Evolutionary conservation across 2,888 invertebrate species (phyloP), one percentile per base, ranked within the genome.

Genomic region (Penaeus monodon): DNA sequence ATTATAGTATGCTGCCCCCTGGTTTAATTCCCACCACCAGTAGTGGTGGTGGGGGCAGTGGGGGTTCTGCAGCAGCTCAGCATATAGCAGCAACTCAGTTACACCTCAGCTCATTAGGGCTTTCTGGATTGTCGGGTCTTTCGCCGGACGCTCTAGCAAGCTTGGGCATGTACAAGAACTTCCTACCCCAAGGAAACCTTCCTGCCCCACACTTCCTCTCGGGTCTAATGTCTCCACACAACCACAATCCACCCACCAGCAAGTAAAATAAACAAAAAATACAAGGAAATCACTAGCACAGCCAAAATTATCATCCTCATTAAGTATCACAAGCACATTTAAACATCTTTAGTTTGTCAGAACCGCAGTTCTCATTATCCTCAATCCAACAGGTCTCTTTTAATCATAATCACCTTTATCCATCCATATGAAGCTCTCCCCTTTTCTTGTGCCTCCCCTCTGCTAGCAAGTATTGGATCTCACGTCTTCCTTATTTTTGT

Each of bases 141-240:
- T 82, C 88, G 14, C 88, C 89, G 24, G 89, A 90, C 7, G 87
- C 88, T 70, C 80, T 90, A 44, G 88, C 85, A 29, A 90, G 82
- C 84, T 65, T 88, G 64, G 88, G 90, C 64, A 90, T 90, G 82
- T 90, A 90, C 84, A 90, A 90, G 87, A 90, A 88, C 76, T 88
- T 88, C 83, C 88, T 90, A 44, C 86, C 86, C 29, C 85, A 85
- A 74, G 90, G 88, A 20, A 85, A 70, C 80, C 74, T 89, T 57
- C 90, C 90, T n/a, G 87, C 85, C 70, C 87, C 88, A 49, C 90
- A 90, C 81, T 90, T 90, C 76, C 88, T 90, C 44, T 88, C 90
- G 44, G 90, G 88, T 68, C 88, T 90, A 63, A 88, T 90, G 90
- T 89, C 89, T 29, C 88, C 88, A 29, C 86, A 86, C 65, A 70